Base-by-base conservation (phyloP, 1,140 invertebrate genomes). In the Asobara japonica region DNA sequence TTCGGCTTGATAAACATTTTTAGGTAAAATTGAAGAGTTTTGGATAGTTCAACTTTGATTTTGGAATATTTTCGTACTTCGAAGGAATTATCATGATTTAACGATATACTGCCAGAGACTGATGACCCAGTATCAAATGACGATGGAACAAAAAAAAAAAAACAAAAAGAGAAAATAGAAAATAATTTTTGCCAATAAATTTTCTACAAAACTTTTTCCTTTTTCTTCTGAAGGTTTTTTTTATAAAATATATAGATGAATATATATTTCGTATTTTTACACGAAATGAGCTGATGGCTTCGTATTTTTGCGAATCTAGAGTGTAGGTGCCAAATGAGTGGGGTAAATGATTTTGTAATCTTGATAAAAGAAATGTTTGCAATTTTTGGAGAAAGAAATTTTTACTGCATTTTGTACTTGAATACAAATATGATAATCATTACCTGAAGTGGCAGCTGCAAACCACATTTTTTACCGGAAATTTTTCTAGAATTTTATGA, bases 241-340 rank as follows among this genome's bases (percentile, higher is more conserved):
- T 61, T 61, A 33, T 61, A 38, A 45, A 29, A 64, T 64, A 70
- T 69, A 27, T 61, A 69, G 56, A 69, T 36, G 36, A 30, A 36
- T 69, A 69, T 69, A 69, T 69, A 64, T 62, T 48, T 64, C 25
- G 60, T 70, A 70, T 70, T 70, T 70, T 70, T 70, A 64, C 69
- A 70, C 69, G 36, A 70, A 64, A 64, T 29, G n/a, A 66, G 25
- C 36, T 41, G 65, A n/a, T 7, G 38, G 36, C 60, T 62, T 64
- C 20, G 61, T 70, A 38, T 62, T 70, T 69, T 70, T 64, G n/a
- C 41, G 61, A 64, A 29, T 45, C 10, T 69, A 69, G 60, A 64
- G 10, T 5, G 25, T 70, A 64, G 60, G 20, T 25, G 25, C 36
- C 61, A 70, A 70, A 45, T 27, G 45, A 29, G 30, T 30, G 10